Conservation (phyloP, 2,797 vertebrate species). For the Falco naumanni region DNA sequence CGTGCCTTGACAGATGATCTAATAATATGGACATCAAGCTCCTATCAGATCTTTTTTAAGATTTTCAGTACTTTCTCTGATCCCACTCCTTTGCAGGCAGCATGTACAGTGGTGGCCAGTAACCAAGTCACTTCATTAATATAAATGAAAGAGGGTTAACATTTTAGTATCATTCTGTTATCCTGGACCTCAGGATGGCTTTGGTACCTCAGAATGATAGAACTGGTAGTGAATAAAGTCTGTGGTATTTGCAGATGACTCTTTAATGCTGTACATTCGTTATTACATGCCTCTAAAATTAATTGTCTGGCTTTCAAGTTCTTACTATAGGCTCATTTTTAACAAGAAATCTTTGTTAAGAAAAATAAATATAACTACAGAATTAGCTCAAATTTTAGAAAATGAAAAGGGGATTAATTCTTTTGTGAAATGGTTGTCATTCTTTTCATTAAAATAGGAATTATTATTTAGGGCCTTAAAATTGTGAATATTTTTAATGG, state of each 20-base stretch:
- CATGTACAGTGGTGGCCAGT: background rate
- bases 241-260: background rate
- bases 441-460: background rate
- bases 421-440: background rate
- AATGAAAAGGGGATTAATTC: background rate
- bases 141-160: background rate
- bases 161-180: background rate
- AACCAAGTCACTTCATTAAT: background rate
- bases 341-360: background rate
- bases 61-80: background rate
- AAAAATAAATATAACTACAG: background rate
- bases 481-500: background rate
- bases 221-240: background rate
- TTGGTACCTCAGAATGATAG: background rate
- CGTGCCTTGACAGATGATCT: background rate
- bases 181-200: background rate
- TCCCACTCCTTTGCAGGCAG: background rate
- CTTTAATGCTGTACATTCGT: background rate
- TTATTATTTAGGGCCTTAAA: background rate
- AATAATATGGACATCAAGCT: background rate
- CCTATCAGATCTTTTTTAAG: background rate
- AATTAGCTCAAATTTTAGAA: background rate
- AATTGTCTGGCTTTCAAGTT: background rate
- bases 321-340: background rate
- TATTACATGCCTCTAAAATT: background rate